These are phyloP conservation scores for Blomia tropicalis DNA, from an alignment of 2,888 invertebrate genomes.

Conservation along the genomic window DNA sequence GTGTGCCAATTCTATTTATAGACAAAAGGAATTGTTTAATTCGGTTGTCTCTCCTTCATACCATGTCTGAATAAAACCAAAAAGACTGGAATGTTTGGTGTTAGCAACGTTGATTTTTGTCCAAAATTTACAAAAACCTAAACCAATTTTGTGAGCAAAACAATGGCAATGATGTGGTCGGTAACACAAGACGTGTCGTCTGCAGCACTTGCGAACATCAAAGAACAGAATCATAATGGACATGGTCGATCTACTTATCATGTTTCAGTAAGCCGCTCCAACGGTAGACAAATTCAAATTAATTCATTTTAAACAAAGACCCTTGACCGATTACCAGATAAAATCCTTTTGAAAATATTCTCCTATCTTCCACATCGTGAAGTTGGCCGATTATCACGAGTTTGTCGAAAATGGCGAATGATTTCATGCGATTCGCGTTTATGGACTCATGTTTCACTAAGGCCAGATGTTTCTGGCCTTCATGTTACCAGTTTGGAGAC, in stretches of 20 bases:
- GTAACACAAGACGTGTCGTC: slow-evolving; percentile 31
- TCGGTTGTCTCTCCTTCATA: no score
- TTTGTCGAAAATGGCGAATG: slow-evolving; percentile 88
- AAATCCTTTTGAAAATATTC: slow-evolving; percentile 82
- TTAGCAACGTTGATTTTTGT: no score
- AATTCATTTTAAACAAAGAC: slow-evolving; percentile 46
- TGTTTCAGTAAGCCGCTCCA: no score
- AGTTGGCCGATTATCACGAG: slow-evolving; percentile 78
- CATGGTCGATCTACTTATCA: neutral
- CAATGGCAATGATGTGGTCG: slow-evolving; percentile 28
- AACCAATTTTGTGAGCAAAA: slow-evolving; percentile 9
- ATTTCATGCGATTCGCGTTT: slow-evolving; percentile 85
- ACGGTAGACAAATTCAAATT: no score
- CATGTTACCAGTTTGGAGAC: slow-evolving; percentile 77
- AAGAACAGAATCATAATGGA: slow-evolving; percentile 29
- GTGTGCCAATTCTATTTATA: no score
- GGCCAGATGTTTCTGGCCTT: slow-evolving; percentile 88
- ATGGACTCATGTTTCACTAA: slow-evolving; percentile 87
- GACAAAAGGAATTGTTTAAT: no score
- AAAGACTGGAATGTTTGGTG: no score
- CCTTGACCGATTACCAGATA: slow-evolving; percentile 90
- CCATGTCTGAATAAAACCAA: no score
- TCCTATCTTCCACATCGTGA: slow-evolving; percentile 82
- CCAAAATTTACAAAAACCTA: no score
- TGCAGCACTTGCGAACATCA: slow-evolving; percentile 30